Percentiles rank a stretch among this genome's conserved stretches.
Conservation (phyloP, 2,113 vertebrate genomes). For the Pan troglodytes region DNA sequence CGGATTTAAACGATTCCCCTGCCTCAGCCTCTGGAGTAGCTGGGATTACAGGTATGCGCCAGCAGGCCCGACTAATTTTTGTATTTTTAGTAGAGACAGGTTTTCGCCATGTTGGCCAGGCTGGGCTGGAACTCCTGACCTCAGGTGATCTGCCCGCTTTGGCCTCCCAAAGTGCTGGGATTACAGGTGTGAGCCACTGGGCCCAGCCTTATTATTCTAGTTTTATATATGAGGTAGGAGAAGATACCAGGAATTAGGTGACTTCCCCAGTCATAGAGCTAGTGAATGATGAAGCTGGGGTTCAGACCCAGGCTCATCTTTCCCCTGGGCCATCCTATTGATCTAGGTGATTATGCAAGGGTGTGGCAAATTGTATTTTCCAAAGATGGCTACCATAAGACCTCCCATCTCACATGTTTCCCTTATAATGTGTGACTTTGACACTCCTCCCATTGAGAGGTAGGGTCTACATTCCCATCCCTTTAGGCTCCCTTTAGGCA, state of each 20-base stretch:
- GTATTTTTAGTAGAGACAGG: no score
- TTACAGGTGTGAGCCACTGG: no score
- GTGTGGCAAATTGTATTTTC: not conserved
- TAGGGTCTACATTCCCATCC: not conserved
- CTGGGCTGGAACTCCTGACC: no score
- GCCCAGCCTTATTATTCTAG: not conserved
- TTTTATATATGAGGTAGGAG: not conserved
- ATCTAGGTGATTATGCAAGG: not conserved
- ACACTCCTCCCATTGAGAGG: not conserved
- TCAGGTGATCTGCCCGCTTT: no score
- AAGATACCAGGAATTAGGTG: not conserved
- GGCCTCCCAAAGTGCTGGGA: no score
- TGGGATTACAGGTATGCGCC: no score
- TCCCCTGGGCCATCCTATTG: no score
- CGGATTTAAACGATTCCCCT: no score
- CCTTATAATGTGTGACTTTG: not conserved
- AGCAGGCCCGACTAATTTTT: no score
- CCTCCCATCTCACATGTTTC: not conserved
- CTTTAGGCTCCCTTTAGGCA: not conserved
- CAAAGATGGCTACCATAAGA: not conserved
- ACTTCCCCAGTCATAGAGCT: not conserved
- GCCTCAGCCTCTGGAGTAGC: no score
- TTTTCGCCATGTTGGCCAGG: no score
- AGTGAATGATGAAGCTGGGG: not conserved
- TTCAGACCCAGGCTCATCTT: not conserved